These are phyloP conservation scores for Idaea dimidiata DNA, from an alignment of 2,888 invertebrate genomes.

Conservation along the genomic window DNA sequence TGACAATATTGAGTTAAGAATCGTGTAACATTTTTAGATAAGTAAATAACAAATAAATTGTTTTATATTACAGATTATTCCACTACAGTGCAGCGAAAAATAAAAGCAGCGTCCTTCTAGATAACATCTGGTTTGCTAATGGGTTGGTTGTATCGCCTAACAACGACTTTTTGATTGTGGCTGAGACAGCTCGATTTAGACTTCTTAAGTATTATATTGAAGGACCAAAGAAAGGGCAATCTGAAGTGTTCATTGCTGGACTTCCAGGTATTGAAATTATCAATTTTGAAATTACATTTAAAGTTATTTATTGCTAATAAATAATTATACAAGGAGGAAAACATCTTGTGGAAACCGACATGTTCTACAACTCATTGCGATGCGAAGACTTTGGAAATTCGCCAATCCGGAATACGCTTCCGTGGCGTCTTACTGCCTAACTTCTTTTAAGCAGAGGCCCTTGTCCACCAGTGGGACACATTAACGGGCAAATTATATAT, in stretches of 20 bases:
- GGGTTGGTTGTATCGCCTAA: slow-evolving; percentile 91
- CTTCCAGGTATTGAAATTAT: slow-evolving; percentile 81
- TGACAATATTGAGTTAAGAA: neutral
- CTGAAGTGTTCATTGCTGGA: slow-evolving; percentile 90
- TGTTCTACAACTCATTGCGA: no score
- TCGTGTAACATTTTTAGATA: neutral
- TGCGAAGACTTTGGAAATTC: no score
- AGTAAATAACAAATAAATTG: neutral
- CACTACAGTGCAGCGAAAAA: slow-evolving; percentile 90
- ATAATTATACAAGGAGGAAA: no score
- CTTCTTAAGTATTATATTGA: slow-evolving; percentile 89
- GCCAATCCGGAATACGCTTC: no score
- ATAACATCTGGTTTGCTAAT: slow-evolving; percentile 92
- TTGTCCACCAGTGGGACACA: no score
- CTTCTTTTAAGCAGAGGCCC: no score
- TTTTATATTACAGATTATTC: slow-evolving; percentile 83
- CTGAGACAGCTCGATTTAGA: slow-evolving; percentile 85
- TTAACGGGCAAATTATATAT: no score
- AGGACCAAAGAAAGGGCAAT: slow-evolving; percentile 89
- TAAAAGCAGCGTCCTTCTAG: slow-evolving; percentile 86
- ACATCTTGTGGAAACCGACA: no score
- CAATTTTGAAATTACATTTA: neutral
- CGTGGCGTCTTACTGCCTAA: no score
- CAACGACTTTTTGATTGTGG: slow-evolving; percentile 89
- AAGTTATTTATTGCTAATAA: no score